These are phyloP conservation scores for Danio tinwini DNA, from an alignment of 2,797 vertebrate genomes.

Conservation along the genomic window DNA sequence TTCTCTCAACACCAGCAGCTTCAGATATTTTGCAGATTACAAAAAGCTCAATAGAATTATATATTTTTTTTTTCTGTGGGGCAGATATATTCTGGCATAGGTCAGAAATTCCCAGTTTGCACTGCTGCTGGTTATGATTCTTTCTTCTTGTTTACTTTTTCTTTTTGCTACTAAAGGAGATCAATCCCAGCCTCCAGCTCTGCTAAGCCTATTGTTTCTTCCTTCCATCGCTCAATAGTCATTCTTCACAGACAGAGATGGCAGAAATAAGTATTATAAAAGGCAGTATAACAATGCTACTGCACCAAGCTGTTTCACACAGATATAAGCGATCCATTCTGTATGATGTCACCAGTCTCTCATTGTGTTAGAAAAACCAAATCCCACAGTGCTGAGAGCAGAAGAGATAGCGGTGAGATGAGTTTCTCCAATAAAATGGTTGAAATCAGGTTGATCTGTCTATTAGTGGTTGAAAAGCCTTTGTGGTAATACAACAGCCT, in stretches of 20 bases:
- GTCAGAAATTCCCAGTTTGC: conserved; percentile 17
- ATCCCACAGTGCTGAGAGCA: conserved; percentile 8
- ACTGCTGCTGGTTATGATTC: conserved; percentile 8
- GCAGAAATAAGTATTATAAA: conserved; percentile 39
- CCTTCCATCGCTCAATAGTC: conserved; percentile 20
- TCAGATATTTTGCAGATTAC: not conserved
- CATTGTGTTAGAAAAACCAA: conserved; percentile 42
- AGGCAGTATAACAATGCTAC: conserved; percentile 34
- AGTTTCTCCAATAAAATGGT: conserved; percentile 37
- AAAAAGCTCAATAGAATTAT: not conserved
- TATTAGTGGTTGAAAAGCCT: conserved; percentile 30
- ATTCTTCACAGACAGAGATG: conserved; percentile 39
- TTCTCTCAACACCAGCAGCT: not conserved
- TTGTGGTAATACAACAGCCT: conserved; percentile 19
- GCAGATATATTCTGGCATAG: not conserved
- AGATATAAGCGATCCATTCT: conserved; percentile 48
- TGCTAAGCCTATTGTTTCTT: conserved; percentile 38
- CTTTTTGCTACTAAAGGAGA: conserved; percentile 18
- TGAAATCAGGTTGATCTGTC: conserved; percentile 39
- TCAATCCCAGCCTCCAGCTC: conserved; percentile 30
- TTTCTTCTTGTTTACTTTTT: conserved; percentile 28
- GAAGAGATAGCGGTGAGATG: conserved; percentile 38
- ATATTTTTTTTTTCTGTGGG: not conserved
- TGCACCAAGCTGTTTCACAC: conserved; percentile 24
- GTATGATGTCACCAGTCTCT: conserved; percentile 44